phyloP scores from a whole-genome alignment of 2,113 vertebrate genomes.

The Tonatia bakeri region DNA sequence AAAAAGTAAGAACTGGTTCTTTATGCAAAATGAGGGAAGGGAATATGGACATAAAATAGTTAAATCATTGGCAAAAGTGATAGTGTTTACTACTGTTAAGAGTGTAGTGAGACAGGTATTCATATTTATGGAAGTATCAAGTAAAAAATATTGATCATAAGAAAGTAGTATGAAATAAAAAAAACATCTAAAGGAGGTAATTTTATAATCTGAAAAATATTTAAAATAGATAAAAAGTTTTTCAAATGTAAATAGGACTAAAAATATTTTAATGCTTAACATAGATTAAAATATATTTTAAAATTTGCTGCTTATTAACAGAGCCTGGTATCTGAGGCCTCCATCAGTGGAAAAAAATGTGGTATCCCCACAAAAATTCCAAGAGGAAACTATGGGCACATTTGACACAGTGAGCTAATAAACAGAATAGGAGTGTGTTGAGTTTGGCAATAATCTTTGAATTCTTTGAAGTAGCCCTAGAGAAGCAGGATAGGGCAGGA shows the following conservation, averaged over 20 bases:
- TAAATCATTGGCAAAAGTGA: not conserved
- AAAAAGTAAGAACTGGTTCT: not conserved
- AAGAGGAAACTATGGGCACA: not conserved
- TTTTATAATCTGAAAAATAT: conserved; percentile 11
- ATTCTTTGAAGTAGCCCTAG: not conserved
- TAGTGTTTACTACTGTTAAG: not conserved
- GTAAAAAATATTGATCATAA: not conserved
- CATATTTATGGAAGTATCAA: not conserved
- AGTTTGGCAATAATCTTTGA: not conserved
- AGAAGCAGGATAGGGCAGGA: not conserved
- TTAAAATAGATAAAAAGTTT: not conserved
- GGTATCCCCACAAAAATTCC: conserved; percentile 1
- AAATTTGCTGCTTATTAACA: not conserved
- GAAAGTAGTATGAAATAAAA: not conserved
- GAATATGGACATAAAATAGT: not conserved
- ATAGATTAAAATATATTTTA: not conserved
- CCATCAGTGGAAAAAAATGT: not conserved
- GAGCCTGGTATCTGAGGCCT: not conserved
- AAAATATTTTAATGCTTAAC: conserved; percentile 9
- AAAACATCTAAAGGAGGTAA: not conserved
- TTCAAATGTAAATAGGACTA: not conserved
- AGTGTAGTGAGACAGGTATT: not conserved
- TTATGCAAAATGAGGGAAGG: not conserved
- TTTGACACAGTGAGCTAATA: not conserved
- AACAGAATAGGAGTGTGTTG: not conserved